phyloP scores from a whole-genome alignment of 2,113 vertebrate genomes.

The Crypturellus undulatus region DNA sequence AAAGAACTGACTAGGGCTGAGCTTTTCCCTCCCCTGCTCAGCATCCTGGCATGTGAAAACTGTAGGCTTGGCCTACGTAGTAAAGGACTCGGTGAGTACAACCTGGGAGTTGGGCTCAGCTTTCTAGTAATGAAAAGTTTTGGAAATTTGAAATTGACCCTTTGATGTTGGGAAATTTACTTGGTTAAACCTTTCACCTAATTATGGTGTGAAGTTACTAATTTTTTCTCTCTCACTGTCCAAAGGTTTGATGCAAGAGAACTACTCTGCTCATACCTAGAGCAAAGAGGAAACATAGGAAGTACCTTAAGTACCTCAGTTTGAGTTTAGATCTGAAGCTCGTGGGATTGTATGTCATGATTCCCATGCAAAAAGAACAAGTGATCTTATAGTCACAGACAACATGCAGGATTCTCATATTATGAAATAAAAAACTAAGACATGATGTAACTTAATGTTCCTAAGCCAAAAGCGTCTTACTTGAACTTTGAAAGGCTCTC shows the following conservation, averaged over 20 bases:
- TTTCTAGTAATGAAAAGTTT: neutral
- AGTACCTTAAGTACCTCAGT: neutral
- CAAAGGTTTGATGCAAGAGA: neutral
- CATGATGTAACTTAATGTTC: neutral
- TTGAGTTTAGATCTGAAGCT: neutral
- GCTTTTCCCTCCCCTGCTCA: neutral
- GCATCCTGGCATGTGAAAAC: neutral
- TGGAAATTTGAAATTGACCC: neutral
- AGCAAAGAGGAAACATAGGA: neutral
- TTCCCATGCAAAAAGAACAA: neutral
- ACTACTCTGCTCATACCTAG: neutral
- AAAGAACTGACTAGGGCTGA: neutral
- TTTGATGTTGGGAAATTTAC: neutral
- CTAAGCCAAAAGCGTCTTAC: neutral
- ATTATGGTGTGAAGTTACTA: neutral
- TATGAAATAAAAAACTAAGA: neutral
- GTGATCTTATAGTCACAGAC: neutral
- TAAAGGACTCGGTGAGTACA: neutral
- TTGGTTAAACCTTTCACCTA: neutral
- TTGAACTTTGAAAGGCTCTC: neutral
- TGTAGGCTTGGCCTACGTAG: neutral
- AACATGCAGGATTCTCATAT: neutral
- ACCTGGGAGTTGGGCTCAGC: neutral
- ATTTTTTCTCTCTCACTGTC: neutral
- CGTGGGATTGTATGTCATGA: neutral